A percentile compares a stretch with the other conserved stretches of the same genome.
phyloP scores from a whole-genome alignment of 2,888 invertebrate species.

The Conchocele bisecta region DNA sequence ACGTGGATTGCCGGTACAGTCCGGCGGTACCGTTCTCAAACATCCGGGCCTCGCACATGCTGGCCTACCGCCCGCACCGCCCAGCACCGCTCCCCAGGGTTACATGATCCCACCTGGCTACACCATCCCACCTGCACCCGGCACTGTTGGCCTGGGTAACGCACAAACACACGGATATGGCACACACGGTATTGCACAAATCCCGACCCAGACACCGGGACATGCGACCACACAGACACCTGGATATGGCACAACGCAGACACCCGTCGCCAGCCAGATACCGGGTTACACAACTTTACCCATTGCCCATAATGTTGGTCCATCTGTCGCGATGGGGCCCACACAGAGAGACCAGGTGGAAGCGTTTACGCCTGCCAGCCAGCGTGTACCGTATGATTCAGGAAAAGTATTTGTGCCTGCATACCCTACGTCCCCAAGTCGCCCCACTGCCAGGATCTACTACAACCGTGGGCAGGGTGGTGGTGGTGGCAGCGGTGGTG shows the following conservation, averaged over 20 bases:
- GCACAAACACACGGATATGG: slow-evolving; percentile 22
- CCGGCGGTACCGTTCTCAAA: not conserved
- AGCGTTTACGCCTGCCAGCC: slow-evolving; percentile 51
- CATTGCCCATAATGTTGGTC: slow-evolving; percentile 47
- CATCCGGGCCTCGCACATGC: not conserved
- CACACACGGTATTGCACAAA: too few relatives aligned
- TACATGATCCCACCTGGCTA: slow-evolving; percentile 45
- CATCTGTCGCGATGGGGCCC: slow-evolving; percentile 46
- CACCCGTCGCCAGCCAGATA: slow-evolving; percentile 26
- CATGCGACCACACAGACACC: slow-evolving; percentile 49
- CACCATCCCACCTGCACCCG: slow-evolving; percentile 40
- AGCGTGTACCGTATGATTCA: slow-evolving; percentile 55
- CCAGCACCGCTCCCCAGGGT: slow-evolving; percentile 38
- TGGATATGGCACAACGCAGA: slow-evolving; percentile 48
- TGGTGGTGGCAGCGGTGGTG: slow-evolving; percentile 40
- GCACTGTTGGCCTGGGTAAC: not conserved
- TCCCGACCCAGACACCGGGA: slow-evolving; percentile 30
- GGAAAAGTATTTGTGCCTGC: slow-evolving; percentile 61
- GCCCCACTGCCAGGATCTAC: slow-evolving; percentile 60
- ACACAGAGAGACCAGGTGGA: slow-evolving; percentile 43
- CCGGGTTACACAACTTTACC: slow-evolving; percentile 47
- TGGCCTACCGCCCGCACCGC: slow-evolving; percentile 18
- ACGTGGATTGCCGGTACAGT: not conserved
- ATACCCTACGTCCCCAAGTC: slow-evolving; percentile 55
- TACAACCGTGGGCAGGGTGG: slow-evolving; percentile 50